Evolutionary conservation across 2,797 vertebrate species (phyloP), one percentile per base, ranked within the genome.

Genomic region (Argentina silus): DNA sequence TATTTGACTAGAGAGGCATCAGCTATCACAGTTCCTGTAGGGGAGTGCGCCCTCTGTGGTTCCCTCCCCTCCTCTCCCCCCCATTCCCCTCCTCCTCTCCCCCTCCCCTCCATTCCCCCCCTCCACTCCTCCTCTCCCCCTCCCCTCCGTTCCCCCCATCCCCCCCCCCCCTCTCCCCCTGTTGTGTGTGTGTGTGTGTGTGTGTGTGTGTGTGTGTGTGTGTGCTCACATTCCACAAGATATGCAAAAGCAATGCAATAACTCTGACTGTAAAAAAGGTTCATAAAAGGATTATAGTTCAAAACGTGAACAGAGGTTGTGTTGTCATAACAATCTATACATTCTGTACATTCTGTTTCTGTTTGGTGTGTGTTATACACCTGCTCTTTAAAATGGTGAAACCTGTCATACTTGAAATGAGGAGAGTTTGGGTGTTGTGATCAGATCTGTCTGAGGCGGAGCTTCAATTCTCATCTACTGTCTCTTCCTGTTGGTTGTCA

Each of bases 191-290:
- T n/a, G n/a, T n/a, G n/a, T n/a, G n/a, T n/a, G n/a, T n/a, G 57
- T 11, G 57, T 59, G 21, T 23, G 21, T 60, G 63, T 3, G 27
- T 57, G 78, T 85, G 90, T 93, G 88, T 87, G 81, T 86, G 80
- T 67, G 68, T 48, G 78, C 77, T 81, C 86, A 87, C 93, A 95
- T 95, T 95, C 95, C 95, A 96, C 96, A 96, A 97, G 96, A 98
- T 98, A 98, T 98, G 97, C 97, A 98, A 98, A 98, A 97, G 96
- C 96, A 98, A 98, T 97, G 97, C 97, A 98, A 98, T 98, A 98
- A 96, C 93, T 91, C 93, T 95, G 95, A 97, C 94, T 91, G 96
- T 96, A 94, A 93, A 27, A 6, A 66, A 66, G 10, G 1, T 83
- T 92, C 74, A 87, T 77, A 82, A 78, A 89, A 87, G 85, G 85